phyloP scores from a whole-genome alignment of 1,140 invertebrate species.

The Mizuhopecten yessoensis region DNA sequence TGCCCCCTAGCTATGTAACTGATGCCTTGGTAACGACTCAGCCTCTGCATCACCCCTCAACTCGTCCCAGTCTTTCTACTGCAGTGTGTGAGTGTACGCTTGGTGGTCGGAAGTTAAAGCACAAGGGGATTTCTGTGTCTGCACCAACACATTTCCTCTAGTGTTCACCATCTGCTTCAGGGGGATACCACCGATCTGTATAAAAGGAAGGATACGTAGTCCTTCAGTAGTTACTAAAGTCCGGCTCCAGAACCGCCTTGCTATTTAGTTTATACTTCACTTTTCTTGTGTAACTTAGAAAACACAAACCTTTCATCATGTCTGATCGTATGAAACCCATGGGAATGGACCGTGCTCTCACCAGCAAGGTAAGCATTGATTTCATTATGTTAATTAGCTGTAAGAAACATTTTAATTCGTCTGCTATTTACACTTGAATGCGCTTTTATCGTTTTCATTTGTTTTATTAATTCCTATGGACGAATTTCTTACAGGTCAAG shows the following conservation, averaged over 20 bases:
- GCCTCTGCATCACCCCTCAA: neutral
- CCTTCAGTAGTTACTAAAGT: slow-evolving; percentile 12
- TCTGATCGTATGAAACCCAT: slow-evolving; percentile 31
- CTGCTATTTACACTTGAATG: neutral
- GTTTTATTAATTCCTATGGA: neutral
- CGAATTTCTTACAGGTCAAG: neutral
- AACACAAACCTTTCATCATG: neutral
- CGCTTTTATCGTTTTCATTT: neutral
- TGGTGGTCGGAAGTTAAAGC: slow-evolving; percentile 30
- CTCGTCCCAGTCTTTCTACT: slow-evolving; percentile 12
- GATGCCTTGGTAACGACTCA: neutral
- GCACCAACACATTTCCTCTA: slow-evolving; percentile 37
- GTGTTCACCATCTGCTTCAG: slow-evolving; percentile 4
- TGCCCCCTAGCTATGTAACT: neutral
- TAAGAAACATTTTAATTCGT: neutral
- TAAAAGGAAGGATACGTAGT: neutral
- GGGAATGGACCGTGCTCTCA: slow-evolving; percentile 8
- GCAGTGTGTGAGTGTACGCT: slow-evolving; percentile 23
- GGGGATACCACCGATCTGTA: neutral
- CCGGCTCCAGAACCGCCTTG: slow-evolving; percentile 20
- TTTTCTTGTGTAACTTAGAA: neutral
- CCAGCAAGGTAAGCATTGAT: neutral
- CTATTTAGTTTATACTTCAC: slow-evolving; percentile 24
- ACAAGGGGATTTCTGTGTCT: slow-evolving; percentile 32
- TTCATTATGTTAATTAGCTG: neutral